Conservation (phyloP, 2,888 invertebrate species). For the Sturmia bella region DNA sequence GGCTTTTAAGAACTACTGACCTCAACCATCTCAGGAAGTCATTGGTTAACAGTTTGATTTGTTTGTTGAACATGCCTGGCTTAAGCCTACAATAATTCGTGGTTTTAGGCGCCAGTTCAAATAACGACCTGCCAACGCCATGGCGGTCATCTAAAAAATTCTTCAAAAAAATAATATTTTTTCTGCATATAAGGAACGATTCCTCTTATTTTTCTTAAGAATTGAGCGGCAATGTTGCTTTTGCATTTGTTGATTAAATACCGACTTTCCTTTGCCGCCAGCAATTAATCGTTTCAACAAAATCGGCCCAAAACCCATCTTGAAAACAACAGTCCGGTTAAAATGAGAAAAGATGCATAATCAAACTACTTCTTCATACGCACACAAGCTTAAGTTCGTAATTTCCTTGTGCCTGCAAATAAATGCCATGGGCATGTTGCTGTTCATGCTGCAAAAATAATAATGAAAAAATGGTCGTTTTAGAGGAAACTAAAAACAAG, state of each 20-base stretch:
- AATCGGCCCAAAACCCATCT: slow-evolving; percentile 19
- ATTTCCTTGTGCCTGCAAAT: slow-evolving; percentile 47
- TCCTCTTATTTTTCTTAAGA: too few species aligned
- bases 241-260: slow-evolving; percentile 20
- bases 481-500: slow-evolving; percentile 41
- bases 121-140: too few species aligned
- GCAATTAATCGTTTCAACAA: neutral
- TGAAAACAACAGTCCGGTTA: slow-evolving; percentile 33
- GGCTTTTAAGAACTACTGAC: too few species aligned
- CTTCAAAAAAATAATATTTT: too few species aligned
- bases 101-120: too few species aligned
- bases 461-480: slow-evolving; percentile 44
- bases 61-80: too few species aligned
- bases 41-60: too few species aligned
- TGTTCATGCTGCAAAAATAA: slow-evolving; percentile 44
- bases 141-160: too few species aligned
- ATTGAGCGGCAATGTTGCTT: too few species aligned
- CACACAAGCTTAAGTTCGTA: neutral
- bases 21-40: too few species aligned
- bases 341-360: neutral
- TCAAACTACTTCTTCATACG: neutral
- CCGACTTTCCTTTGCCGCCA: neutral
- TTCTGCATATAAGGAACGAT: too few species aligned
- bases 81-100: too few species aligned
- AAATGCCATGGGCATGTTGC: slow-evolving; percentile 7